These are phyloP conservation scores for Julus scandinavius DNA, from an alignment of 2,888 invertebrate species.

Conservation along the genomic window DNA sequence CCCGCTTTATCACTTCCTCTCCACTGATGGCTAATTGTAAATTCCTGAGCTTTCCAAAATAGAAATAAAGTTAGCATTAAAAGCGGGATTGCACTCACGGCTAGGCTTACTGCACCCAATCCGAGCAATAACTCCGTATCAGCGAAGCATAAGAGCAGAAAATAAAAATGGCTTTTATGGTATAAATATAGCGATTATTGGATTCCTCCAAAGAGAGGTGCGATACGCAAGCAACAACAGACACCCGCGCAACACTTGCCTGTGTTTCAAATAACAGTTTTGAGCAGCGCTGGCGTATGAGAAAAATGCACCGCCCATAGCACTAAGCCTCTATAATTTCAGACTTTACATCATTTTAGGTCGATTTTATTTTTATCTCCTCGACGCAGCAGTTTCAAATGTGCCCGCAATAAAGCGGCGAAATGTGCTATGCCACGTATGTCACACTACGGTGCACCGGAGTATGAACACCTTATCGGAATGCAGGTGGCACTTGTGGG, in stretches of 20 bases:
- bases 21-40: constrained; percentile 1
- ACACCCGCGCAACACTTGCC: background rate
- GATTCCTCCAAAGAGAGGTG: constrained; percentile 20
- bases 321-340: constrained; percentile 39
- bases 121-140: constrained; percentile 43
- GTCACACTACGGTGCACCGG: constrained; percentile 36
- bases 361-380: constrained; percentile 46
- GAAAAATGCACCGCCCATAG: background rate
- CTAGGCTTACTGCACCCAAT: background rate
- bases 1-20: background rate
- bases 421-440: constrained; percentile 9
- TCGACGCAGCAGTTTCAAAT: constrained; percentile 22
- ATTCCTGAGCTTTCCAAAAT: constrained; percentile 40
- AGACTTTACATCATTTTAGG: constrained; percentile 46
- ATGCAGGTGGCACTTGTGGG: constrained; percentile 43
- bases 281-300: constrained; percentile 1
- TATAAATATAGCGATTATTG: constrained; percentile 46
- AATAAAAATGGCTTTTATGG: constrained; percentile 41
- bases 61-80: constrained; percentile 34
- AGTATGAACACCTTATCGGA: constrained; percentile 43
- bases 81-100: constrained; percentile 18
- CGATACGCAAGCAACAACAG: background rate
- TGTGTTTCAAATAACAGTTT: constrained; percentile 36
- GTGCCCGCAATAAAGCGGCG: background rate
- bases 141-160: constrained; percentile 36